Evolutionary conservation across 2,113 vertebrate genomes (phyloP).

Genomic region (Sus scrofa): DNA sequence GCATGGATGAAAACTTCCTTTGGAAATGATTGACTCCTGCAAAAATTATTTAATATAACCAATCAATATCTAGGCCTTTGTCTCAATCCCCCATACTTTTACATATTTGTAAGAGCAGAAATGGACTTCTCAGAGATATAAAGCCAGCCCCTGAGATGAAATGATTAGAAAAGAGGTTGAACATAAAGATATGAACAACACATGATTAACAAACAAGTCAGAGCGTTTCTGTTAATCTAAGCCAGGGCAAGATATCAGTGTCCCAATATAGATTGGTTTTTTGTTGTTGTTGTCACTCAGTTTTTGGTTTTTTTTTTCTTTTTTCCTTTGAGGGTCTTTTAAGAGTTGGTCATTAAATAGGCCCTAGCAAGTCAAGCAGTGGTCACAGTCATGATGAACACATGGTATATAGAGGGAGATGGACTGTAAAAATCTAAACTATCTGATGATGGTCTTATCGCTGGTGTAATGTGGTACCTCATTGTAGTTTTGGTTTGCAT

Average conservation of each 20-base stretch:
- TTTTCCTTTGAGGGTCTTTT: neutral
- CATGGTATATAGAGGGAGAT: neutral
- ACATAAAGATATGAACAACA: neutral
- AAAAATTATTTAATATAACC: neutral
- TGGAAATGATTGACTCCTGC: neutral
- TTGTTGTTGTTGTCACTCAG: too few relatives aligned
- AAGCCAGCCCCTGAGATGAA: neutral
- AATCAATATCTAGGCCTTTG: rapidly evolving
- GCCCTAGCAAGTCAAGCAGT: neutral
- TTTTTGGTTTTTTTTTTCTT: neutral
- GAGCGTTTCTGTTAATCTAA: neutral
- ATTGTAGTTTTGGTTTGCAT: too few relatives aligned
- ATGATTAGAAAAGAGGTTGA: neutral
- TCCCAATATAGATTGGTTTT: neutral
- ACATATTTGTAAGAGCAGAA: neutral
- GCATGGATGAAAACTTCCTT: rapidly evolving
- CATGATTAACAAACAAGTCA: neutral
- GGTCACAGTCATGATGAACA: neutral
- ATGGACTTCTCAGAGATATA: neutral
- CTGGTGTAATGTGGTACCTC: too few relatives aligned
- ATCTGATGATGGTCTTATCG: too few relatives aligned
- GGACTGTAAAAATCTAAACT: neutral
- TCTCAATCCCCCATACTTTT: neutral
- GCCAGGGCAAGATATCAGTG: neutral
- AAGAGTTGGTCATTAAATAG: neutral